These are phyloP conservation scores for Diadema setosum DNA, from an alignment of 35 echinoderm and acorn worm genomes.

Conservation along the genomic window DNA sequence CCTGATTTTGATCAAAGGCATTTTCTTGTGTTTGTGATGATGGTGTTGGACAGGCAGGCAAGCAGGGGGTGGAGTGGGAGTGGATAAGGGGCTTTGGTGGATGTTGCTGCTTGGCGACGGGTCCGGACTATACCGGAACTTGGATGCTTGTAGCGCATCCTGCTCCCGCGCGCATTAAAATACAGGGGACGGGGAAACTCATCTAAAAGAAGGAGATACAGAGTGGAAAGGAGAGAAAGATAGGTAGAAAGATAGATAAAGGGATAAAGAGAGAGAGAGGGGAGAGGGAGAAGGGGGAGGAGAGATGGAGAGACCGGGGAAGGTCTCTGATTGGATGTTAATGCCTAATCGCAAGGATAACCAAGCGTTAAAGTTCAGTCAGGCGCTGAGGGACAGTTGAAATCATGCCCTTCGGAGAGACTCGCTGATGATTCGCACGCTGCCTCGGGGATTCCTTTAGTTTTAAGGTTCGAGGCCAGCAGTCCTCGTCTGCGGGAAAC, in stretches of 20 bases:
- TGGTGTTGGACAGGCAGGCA: background rate
- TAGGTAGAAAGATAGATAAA: background rate
- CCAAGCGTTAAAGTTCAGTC: slow-evolving; percentile 9
- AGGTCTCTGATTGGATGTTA: slow-evolving; percentile 6
- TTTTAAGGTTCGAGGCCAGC: too few relatives aligned
- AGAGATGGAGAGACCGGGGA: background rate
- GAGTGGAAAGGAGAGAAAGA: background rate
- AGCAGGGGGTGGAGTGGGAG: too few relatives aligned
- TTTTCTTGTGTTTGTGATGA: background rate
- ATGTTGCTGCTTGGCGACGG: too few relatives aligned
- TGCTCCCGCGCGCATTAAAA: too few relatives aligned
- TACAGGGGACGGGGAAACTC: too few relatives aligned
- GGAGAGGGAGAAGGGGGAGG: background rate
- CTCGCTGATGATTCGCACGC: background rate
- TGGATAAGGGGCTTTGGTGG: too few relatives aligned
- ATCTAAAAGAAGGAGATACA: too few relatives aligned
- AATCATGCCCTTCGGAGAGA: background rate
- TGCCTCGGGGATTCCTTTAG: background rate
- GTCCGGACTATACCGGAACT: too few relatives aligned
- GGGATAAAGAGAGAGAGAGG: background rate
- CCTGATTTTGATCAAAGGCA: background rate
- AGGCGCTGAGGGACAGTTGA: background rate
- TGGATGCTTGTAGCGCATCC: background rate
- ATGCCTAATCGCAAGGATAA: slow-evolving; percentile 28
- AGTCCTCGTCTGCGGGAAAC: too few relatives aligned